Percentiles rank a stretch among this genome's conserved stretches.
phyloP scores from a whole-genome alignment of 2,888 invertebrate species.

The Gymnosoma rotundatum region DNA sequence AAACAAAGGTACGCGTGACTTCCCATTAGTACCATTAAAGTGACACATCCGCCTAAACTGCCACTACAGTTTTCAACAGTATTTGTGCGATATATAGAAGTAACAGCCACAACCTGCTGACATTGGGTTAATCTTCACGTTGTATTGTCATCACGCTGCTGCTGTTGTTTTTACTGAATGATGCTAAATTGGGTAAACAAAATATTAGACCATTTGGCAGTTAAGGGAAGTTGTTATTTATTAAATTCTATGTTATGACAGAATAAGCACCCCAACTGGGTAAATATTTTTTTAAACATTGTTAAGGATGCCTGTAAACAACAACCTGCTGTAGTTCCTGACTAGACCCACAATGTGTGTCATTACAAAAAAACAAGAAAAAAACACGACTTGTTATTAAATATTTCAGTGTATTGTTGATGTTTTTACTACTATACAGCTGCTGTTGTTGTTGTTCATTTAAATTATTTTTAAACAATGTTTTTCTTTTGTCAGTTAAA shows the following conservation, averaged over 20 bases:
- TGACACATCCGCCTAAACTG: constrained; percentile 76
- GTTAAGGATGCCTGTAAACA: constrained; percentile 72
- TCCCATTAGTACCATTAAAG: constrained; percentile 77
- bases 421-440: background rate
- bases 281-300: constrained; percentile 78
- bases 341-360: constrained; percentile 28
- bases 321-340: constrained; percentile 41
- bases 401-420: constrained; percentile 16
- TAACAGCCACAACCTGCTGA: constrained; percentile 49
- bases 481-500: constrained; percentile 3
- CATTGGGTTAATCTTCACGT: constrained; percentile 30
- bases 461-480: background rate
- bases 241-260: constrained; percentile 14
- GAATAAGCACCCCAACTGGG: constrained; percentile 41
- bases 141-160: constrained; percentile 13
- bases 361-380: background rate
- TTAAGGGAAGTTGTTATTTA: background rate
- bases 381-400: constrained; percentile 22
- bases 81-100: background rate
- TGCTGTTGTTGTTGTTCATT: constrained; percentile 6
- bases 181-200: constrained; percentile 35
- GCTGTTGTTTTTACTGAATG: constrained; percentile 16
- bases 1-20: constrained; percentile 79
- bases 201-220: constrained; percentile 19
- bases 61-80: constrained; percentile 51